Conservation (phyloP, 2,888 invertebrate species). For the Thymelicus sylvestris region DNA sequence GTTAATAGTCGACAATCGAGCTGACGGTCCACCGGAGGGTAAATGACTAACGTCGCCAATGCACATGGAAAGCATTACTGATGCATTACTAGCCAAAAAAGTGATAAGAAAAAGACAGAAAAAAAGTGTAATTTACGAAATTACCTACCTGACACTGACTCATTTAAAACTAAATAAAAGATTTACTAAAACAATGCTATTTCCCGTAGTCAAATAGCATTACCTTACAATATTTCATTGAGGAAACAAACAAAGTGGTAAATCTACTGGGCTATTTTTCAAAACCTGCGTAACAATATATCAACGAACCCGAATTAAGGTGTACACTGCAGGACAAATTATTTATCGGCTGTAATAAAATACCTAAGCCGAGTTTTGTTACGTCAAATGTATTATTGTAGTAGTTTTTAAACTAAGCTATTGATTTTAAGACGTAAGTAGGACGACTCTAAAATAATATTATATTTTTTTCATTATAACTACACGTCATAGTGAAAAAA, state of each 20-base stretch:
- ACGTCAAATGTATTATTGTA: too few relatives aligned
- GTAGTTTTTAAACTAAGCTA: not conserved
- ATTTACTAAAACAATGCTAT: not conserved
- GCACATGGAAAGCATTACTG: too few relatives aligned
- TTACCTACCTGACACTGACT: too few relatives aligned
- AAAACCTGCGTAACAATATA: conserved; percentile 37
- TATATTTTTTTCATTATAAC: not conserved
- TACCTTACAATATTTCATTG: conserved; percentile 32
- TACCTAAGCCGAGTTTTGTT: not conserved
- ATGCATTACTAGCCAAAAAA: too few relatives aligned
- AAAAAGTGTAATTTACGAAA: too few relatives aligned
- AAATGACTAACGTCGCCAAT: too few relatives aligned
- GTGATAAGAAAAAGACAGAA: too few relatives aligned
- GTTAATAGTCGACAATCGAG: too few relatives aligned
- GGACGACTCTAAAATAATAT: not conserved
- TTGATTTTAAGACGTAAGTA: not conserved
- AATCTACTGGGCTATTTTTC: conserved; percentile 38
- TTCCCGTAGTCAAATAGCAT: conserved; percentile 15
- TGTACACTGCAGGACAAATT: conserved; percentile 27
- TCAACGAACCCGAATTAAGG: conserved; percentile 38
- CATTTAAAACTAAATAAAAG: too few relatives aligned
- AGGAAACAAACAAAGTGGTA: conserved; percentile 38
- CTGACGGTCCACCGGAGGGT: too few relatives aligned
- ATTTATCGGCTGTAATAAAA: not conserved
- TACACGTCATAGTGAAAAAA: too few relatives aligned